Evolutionary conservation across 2,797 vertebrate species (phyloP).

Genomic region (Natrix natrix): DNA sequence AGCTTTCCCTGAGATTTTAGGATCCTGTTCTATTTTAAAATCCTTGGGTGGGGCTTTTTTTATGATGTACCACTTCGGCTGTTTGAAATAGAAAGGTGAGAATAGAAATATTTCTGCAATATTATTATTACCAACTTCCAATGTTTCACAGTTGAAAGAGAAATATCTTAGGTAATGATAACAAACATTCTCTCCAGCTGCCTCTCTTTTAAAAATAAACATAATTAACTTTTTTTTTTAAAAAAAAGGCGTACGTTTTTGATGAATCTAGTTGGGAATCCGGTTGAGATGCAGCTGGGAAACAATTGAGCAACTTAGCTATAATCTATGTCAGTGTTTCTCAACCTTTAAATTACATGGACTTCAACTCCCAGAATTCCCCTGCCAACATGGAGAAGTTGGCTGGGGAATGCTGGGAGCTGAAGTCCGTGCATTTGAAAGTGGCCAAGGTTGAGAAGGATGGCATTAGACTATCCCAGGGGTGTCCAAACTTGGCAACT

Average conservation of each 20-base stretch:
- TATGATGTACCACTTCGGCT: neutral
- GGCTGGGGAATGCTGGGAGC: neutral
- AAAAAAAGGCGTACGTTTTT: too few species aligned
- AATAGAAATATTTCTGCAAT: neutral
- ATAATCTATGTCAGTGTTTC: neutral
- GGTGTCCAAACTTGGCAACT: too few species aligned
- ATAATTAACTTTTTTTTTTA: neutral
- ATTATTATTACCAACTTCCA: neutral
- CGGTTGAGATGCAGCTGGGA: neutral
- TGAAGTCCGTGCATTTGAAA: neutral
- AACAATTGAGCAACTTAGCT: neutral
- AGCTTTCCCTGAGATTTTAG: neutral
- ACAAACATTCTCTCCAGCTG: neutral
- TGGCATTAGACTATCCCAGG: too few species aligned
- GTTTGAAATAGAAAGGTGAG: neutral
- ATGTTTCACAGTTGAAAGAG: neutral
- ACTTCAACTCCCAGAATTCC: neutral
- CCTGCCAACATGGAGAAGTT: neutral
- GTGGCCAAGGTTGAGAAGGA: too few species aligned
- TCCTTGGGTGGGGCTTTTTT: neutral
- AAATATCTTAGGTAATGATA: neutral
- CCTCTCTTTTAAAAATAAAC: neutral
- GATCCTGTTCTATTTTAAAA: neutral
- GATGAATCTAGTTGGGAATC: neutral
- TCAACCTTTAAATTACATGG: neutral